Base-by-base conservation (phyloP, 2,888 invertebrate species). In the Cancer borealis region DNA sequence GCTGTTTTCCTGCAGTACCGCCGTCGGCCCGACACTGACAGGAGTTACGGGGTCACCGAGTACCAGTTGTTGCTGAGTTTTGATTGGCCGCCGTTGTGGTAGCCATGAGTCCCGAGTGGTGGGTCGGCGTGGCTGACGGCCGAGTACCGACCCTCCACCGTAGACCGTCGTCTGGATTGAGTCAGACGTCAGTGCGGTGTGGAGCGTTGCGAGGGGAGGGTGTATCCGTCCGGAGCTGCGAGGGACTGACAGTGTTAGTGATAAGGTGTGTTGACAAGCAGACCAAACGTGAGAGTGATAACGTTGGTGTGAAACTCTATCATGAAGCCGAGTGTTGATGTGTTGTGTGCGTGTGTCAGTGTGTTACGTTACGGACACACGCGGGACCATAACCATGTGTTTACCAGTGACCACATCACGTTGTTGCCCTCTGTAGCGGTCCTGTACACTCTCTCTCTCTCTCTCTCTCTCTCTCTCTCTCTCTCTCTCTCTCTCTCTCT, bases 371-470 rank as follows among this genome's bases (percentile, higher is more conserved):
- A 1, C 12, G 79, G 66, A 21, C 14, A 21, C 66, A 66, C 79
- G 79, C 26, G 12, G 30, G 30, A 12, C 79, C 12, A 10, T 14
- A 12, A 26, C 26, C 26, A 79, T 79, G 79, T 79, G 79, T 26
- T 79, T 26, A 30, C 12, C 10, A 79, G 79, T 79, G 30, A 79
- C 79, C 30, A 73, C 73, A 26, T 30, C 79, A 79, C 21, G 30
- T 8, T 21, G 66, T 21, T 30, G 30, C 30, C 26, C 79, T 26
- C 79, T 30, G 26, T 79, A 12, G 30, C 21, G 79, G 30, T 30
- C 30, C 79, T n/a, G 79, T 79, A 79, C 79, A n/a, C n/a, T n/a
- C n/a, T n/a, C n/a, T n/a, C n/a, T 79, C 79, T 79, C 79, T 79
- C 79, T 79, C 79, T 79, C 21, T 79, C 79, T 79, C 30, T 79